Evolutionary conservation across 2,888 invertebrate genomes (phyloP), one percentile per base, ranked within the genome.

Genomic region (Cyclophora albipunctata): DNA sequence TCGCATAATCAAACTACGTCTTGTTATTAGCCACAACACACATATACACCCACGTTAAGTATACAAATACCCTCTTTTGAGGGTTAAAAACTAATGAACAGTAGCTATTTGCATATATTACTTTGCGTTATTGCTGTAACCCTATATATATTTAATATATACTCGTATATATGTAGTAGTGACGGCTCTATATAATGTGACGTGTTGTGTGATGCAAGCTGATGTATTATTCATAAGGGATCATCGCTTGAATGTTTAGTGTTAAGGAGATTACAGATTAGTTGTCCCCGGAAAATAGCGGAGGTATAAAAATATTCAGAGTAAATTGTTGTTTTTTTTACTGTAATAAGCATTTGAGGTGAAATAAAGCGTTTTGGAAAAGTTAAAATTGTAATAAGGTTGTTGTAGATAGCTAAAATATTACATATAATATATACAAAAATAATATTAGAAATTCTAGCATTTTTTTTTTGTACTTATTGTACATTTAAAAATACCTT

Each of bases 161-260:
- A 20, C 20, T 20, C 1, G 20, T 20, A 20, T 20, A 20, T 20
- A 20, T 20, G 20, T 20, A 2, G 20, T 20, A 20, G 20, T 20
- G 20, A 20, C 20, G 20, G 20, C 20, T 20, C 20, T 20, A 20
- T 20, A 20, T 20, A 20, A 20, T 1, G 20, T 20, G 20, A 20
- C 20, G 37, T 37, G 37, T 37, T 37, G 37, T 37, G 37, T 37
- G 37, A 71, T 78, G 78, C 75, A 73, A 63, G 62, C 65, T 70
- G 74, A 80, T 85, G 74, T 73, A 84, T 82, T 72, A 78, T 84
- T 73, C 74, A 84, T 78, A 63, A 63, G 68, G 70, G 75, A 79
- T 80, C 77, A 75, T 72, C 71, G 69, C 63, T 64, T 70, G 70
- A 75, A 70, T 76, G 73, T 67, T 67, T 69, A 57, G 58, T 60